Evolutionary conservation across 2,113 vertebrate genomes (phyloP).

Genomic region (Pycnonotus jocosus): DNA sequence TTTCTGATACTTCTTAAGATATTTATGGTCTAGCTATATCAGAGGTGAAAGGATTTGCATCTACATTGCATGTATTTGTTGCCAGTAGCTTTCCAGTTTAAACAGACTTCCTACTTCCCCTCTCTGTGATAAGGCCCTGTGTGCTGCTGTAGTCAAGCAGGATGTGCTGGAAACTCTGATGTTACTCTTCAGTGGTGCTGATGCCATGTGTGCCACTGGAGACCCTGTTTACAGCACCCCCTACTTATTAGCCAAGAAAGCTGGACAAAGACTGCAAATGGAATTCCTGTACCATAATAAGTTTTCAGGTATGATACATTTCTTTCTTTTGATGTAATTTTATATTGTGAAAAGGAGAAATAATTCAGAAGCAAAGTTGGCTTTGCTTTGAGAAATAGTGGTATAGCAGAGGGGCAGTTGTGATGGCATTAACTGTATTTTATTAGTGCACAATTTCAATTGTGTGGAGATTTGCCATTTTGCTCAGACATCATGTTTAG

Average conservation of each 20-base stretch:
- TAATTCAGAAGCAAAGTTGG: neutral
- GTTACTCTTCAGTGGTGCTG: conserved; percentile 90
- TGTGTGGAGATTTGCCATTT: neutral
- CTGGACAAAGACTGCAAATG: conserved; percentile 91
- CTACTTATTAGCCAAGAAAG: conserved; percentile 88
- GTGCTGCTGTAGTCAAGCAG: conserved; percentile 82
- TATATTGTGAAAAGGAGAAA: neutral
- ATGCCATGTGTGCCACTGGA: conserved; percentile 91
- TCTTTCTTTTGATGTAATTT: neutral
- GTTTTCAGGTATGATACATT: conserved; percentile 78
- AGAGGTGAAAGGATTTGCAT: neutral
- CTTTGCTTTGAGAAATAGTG: neutral
- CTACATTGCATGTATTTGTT: neutral
- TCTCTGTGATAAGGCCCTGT: conserved; percentile 78
- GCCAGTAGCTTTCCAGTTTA: neutral
- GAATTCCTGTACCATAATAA: conserved; percentile 96
- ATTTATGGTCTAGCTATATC: neutral
- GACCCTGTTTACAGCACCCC: conserved; percentile 86
- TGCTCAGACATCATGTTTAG: neutral
- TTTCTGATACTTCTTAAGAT: neutral
- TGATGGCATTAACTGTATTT: neutral
- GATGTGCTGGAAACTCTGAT: conserved; percentile 87
- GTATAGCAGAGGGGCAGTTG: neutral
- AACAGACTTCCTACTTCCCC: neutral
- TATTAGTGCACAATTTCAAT: neutral